Evolutionary conservation across 2,888 invertebrate genomes (phyloP), one percentile per base, ranked within the genome.

Genomic region (Ellobium chinense): DNA sequence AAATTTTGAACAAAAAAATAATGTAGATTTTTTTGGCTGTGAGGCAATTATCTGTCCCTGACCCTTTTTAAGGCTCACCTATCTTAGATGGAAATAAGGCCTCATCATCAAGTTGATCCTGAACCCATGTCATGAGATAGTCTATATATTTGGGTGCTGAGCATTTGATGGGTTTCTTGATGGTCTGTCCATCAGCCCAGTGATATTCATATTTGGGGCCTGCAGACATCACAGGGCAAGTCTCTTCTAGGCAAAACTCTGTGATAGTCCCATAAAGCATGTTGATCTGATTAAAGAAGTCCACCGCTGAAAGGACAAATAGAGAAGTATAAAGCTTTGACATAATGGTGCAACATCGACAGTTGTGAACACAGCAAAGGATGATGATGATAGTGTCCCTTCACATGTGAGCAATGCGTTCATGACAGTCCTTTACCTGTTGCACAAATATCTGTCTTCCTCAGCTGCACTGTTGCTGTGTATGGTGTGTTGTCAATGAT

Each of bases 241-340:
- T 97, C 91, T 98, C 97, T 93, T 98, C 98, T 3, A 98, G 98
- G 93, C 99, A 99, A 94, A 98, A 99, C 94, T 99, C 99, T n/a
- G 99, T 99, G 91, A 99, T 98, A 39, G 99, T 99, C 74, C 99
- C 99, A 91, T 99, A 99, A 85, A 99, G 94, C 99, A 99, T 99
- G 94, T 99, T 99, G 92, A 99, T 99, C 95, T 99, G 99, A 94
- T 99, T 99, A 94, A 99, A 99, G 94, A 99, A 99, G 94, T 99
- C 99, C 85, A 99, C 99, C 91, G 99, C 99, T 99, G 94, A 62
- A 65, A 14, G 36, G 21, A 66, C 2, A 56, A 14, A 73, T 46
- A 18, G 31, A n/a, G 18, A 46, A 46, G 18, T 24, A 29, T 56
- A 31, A 24, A 31, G 21, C 46, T 14, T 31, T 1, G n/a, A n/a